Evolutionary conservation across 2,888 invertebrate species (phyloP), one percentile per base, ranked within the genome.

Genomic region (Shargacucullia verbasci): DNA sequence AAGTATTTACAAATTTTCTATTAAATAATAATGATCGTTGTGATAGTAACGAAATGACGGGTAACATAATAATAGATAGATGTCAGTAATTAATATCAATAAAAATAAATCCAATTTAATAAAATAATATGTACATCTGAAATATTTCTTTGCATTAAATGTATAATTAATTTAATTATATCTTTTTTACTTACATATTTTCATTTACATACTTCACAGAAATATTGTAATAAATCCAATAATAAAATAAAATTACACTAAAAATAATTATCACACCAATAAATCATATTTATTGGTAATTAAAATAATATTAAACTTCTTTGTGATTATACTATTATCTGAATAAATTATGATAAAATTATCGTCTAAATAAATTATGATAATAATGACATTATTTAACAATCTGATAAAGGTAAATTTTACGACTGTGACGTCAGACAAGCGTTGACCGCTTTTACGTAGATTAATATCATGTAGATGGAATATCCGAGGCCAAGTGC

Each of bases 281-380:
- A 67, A 61, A 66, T 66, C 48, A 49, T 56, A 68, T 67, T 67
- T 56, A 66, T 67, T 44, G 38, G 29, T 12, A 2, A 47, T 54
- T 43, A 45, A 37, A n/a, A 33, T 63, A 29, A 46, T 43, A 58
- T 48, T 33, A 27, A 48, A n/a, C n/a, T n/a, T n/a, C n/a, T n/a
- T 62, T 61, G 14, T 35, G 25, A 62, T 63, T 57, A 63, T 63
- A 57, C 37, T 46, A 48, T 56, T 34, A 40, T 25, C 57, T 45
- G 38, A 25, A 35, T 34, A 52, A 47, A 52, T n/a, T 41, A 48
- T 14, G 38, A 15, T 34, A 11, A 25, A 29, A 5, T 10, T n/a
- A n/a, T n/a, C n/a, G n/a, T n/a, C n/a, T n/a, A n/a, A 35, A 11
- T 49, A 35, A 40, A 50, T 55, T 60, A 55, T 20, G 20, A 20